Conservation (phyloP, 35 echinoderm and acorn worm genomes). For the Ophiothrix spiculata region DNA sequence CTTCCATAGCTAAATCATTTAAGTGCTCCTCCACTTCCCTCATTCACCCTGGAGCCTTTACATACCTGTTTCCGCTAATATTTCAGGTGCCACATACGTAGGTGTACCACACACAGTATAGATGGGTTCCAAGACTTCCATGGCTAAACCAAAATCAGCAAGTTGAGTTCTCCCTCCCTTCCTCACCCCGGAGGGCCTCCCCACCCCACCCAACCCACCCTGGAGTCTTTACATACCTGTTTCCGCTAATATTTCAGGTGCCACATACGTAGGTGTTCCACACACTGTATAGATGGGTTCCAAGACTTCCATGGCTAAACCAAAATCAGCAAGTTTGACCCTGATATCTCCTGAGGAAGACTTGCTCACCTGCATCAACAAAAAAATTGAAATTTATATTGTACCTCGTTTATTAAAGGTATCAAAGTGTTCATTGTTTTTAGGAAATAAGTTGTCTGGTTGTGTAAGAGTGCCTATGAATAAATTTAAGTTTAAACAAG, state of each 20-base stretch:
- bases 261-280: constrained; percentile 93
- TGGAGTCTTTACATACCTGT: constrained; percentile 93
- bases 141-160: constrained; percentile 98
- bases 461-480: no score
- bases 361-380: constrained; percentile 52
- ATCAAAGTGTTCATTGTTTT: no score
- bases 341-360: constrained; percentile 46
- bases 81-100: constrained; percentile 97
- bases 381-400: no score
- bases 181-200: no score
- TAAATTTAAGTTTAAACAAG: no score
- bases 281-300: constrained; percentile 92
- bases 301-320: constrained; percentile 95
- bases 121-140: constrained; percentile 91
- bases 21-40: no score
- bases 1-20: no score
- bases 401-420: no score
- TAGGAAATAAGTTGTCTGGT: no score
- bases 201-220: no score
- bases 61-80: constrained; percentile 96
- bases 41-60: no score
- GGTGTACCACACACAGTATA: constrained; percentile 94
- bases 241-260: constrained; percentile 97
- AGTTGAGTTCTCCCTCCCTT: no score
- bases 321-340: constrained; percentile 96